A percentile compares a stretch with the other conserved stretches of the same genome.
phyloP scores from a whole-genome alignment of 2,888 invertebrate genomes.

The Plebejus anna region DNA sequence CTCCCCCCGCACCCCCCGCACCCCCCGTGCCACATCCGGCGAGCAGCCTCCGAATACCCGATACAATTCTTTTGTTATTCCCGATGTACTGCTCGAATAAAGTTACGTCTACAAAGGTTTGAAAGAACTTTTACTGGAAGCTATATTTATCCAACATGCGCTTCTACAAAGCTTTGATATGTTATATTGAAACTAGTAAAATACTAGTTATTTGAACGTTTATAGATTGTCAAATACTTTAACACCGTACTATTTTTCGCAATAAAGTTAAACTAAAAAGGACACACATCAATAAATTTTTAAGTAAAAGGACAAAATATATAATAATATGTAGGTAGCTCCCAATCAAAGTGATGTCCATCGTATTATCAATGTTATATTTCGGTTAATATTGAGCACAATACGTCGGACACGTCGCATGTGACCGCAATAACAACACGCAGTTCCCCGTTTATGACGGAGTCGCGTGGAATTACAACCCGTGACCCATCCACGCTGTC shows the following conservation, averaged over 20 bases:
- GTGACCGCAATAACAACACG: background rate
- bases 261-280: background rate
- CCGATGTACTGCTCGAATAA: slow-evolving; percentile 12
- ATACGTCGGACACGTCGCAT: background rate
- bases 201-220: background rate
- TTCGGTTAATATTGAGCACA: background rate
- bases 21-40: background rate
- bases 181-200: background rate
- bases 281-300: background rate
- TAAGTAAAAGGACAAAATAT: background rate
- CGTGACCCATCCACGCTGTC: background rate
- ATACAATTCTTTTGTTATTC: slow-evolving; percentile 10
- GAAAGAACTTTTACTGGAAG: background rate
- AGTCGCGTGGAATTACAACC: background rate
- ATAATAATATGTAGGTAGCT: too few species aligned
- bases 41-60: background rate
- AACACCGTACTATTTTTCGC: background rate
- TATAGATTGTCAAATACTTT: background rate
- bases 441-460: background rate
- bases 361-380: too few species aligned
- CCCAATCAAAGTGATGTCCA: too few species aligned
- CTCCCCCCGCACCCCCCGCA: background rate
- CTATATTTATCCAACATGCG: background rate
- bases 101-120: slow-evolving; percentile 6
- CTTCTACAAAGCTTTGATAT: background rate